Base-by-base conservation (phyloP, 2,888 invertebrate species). In the Thymelicus acteon region DNA sequence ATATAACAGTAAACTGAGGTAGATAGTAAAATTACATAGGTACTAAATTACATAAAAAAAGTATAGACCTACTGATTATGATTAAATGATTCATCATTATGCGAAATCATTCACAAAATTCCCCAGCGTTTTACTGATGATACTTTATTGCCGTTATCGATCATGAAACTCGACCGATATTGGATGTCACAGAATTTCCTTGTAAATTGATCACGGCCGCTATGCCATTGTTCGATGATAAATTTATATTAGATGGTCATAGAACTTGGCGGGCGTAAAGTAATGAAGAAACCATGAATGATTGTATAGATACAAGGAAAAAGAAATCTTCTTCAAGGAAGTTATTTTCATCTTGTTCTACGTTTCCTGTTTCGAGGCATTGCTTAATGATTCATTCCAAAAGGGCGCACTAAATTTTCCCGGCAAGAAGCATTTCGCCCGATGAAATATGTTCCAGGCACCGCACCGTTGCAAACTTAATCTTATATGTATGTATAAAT, bases 341-440 rank as follows among this genome's bases (percentile, higher is more conserved):
- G 62, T 37, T 62, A 58, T 69, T 69, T 69, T 62, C 68, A 63
- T 49, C 37, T 39, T 63, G 31, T 47, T 47, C 37, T 19, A 44
- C 69, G 72, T 57, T 73, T 74, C 73, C 72, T 72, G 72, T 66
- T 73, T 72, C 70, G 69, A 75, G 74, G 76, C 75, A 74, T 75
- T 77, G 77, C 75, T 80, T 81, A 82, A 83, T 85, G 85, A 84
- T 86, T 87, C 79, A 87, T 85, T 83, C 80, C 74, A 75, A 73
- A 76, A 77, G 78, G 80, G 79, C 75, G 67, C 75, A 80, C 80
- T 84, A 76, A 77, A 82, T 83, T 81, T 83, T 78, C 79, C 78
- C 78, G 73, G 78, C 75, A 74, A 78, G 74, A 63, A 82, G 81
- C 80, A 82, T 85, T 82, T 78, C 78, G 77, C 72, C 76, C 75